Conservation (phyloP, 2,113 vertebrate genomes). For the Desmodus rotundus region DNA sequence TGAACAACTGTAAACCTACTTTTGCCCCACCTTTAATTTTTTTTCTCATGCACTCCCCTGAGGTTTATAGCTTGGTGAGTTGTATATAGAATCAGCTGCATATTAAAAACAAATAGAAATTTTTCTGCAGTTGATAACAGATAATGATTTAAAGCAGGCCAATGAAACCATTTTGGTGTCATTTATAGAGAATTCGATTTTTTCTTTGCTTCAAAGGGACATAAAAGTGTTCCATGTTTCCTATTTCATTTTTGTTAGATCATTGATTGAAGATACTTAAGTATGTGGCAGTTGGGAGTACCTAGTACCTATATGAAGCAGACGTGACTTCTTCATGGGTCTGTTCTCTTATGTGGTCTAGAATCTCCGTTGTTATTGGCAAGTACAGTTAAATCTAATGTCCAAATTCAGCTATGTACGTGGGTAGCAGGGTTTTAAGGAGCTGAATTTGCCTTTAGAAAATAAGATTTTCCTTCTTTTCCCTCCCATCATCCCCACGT, state of each 20-base stretch:
- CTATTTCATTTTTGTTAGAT: neutral
- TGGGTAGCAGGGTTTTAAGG: neutral
- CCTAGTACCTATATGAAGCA: neutral
- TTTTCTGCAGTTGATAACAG: neutral
- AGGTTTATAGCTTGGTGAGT: constrained; percentile 53
- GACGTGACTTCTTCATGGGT: neutral
- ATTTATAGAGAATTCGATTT: neutral
- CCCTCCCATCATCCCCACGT: neutral
- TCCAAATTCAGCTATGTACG: neutral
- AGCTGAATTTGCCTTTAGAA: constrained; percentile 34
- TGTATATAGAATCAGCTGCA: constrained; percentile 60
- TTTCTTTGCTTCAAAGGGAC: neutral
- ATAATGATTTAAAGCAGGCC: neutral
- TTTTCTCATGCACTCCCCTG: constrained; percentile 45
- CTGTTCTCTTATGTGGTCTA: neutral
- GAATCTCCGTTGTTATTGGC: neutral
- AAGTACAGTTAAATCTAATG: neutral
- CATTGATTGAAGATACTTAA: neutral
- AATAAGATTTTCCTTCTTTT: neutral
- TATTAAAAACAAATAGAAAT: constrained; percentile 20
- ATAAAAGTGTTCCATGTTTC: neutral
- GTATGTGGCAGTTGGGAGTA: neutral
- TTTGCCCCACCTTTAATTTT: neutral
- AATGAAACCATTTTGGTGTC: neutral
- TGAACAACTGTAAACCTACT: neutral